A percentile compares a stretch with the other conserved stretches of the same genome.
phyloP scores from a whole-genome alignment of 1,140 invertebrate genomes.

The Ganaspis sp. region DNA sequence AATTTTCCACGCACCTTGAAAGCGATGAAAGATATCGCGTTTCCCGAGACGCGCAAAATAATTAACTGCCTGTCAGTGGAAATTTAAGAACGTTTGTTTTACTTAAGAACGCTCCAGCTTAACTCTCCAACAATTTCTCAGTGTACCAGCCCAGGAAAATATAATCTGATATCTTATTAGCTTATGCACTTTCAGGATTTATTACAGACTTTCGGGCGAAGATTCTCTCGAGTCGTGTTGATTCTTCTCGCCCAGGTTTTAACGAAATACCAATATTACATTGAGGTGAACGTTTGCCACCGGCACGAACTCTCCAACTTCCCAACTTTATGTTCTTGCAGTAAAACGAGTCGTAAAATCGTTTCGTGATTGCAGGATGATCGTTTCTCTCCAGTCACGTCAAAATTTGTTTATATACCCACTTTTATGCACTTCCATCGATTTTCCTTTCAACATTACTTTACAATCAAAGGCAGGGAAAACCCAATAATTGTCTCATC shows the following conservation, averaged over 20 bases:
- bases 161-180: slow-evolving; percentile 61
- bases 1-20: slow-evolving; percentile 35
- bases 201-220: slow-evolving; percentile 39
- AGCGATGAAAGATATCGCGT: slow-evolving; percentile 53
- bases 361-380: slow-evolving; percentile 22
- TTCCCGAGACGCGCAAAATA: slow-evolving; percentile 55
- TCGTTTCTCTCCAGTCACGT: slow-evolving; percentile 25
- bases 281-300: slow-evolving; percentile 25
- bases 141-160: slow-evolving; percentile 47
- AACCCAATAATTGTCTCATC: neutral
- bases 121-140: slow-evolving; percentile 51
- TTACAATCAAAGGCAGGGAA: neutral
- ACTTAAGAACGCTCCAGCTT: slow-evolving; percentile 50
- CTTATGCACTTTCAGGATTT: slow-evolving; percentile 50
- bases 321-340: slow-evolving; percentile 16
- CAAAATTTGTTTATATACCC: slow-evolving; percentile 15
- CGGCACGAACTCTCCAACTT: slow-evolving; percentile 13
- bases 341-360: slow-evolving; percentile 22
- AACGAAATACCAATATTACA: slow-evolving; percentile 29
- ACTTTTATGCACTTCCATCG: neutral
- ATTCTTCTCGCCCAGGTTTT: slow-evolving; percentile 30
- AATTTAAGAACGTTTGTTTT: slow-evolving; percentile 62
- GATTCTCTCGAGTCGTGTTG: slow-evolving; percentile 28
- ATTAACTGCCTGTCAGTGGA: slow-evolving; percentile 59
- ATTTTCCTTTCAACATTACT: neutral